Percentiles rank a stretch among this genome's conserved stretches.
Evolutionary conservation across 2,113 vertebrate species (phyloP).

Genomic region (Hippocampus abdominalis): DNA sequence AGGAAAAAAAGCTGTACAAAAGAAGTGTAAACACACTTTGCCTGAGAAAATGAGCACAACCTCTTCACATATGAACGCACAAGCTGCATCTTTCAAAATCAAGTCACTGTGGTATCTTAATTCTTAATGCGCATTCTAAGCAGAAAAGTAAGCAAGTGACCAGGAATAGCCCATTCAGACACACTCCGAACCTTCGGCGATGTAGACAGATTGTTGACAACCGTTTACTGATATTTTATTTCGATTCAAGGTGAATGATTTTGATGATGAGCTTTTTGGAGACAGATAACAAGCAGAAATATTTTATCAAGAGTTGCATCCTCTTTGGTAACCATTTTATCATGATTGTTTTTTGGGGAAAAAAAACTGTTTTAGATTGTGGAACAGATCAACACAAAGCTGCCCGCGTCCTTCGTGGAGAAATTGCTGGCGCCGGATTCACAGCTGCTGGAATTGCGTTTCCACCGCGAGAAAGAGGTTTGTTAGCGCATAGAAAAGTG

Average conservation of each 20-base stretch:
- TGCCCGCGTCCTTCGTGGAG: conserved; percentile 91
- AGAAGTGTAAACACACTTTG: background rate
- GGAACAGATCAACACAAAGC: conserved; percentile 96
- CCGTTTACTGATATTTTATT: background rate
- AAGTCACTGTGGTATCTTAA: no score
- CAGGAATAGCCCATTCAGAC: no score
- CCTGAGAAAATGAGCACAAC: no score
- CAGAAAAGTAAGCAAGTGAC: no score
- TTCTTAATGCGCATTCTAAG: no score
- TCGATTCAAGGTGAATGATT: background rate
- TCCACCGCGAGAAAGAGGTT: conserved; percentile 89
- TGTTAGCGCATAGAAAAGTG: background rate
- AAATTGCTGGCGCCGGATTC: conserved; percentile 90
- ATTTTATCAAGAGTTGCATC: background rate
- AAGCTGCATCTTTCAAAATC: no score
- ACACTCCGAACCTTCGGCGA: no score
- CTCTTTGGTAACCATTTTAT: background rate
- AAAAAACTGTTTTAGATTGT: conserved; percentile 76
- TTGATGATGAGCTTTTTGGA: no score
- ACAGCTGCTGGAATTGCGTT: conserved; percentile 88
- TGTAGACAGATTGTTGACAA: background rate
- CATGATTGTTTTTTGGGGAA: background rate
- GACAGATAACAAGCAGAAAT: background rate
- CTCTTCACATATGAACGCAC: background rate
- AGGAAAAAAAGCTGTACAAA: background rate